Evolutionary conservation across 2,113 vertebrate species (phyloP), one percentile per base, ranked within the genome.

Genomic region (Gambusia affinis): DNA sequence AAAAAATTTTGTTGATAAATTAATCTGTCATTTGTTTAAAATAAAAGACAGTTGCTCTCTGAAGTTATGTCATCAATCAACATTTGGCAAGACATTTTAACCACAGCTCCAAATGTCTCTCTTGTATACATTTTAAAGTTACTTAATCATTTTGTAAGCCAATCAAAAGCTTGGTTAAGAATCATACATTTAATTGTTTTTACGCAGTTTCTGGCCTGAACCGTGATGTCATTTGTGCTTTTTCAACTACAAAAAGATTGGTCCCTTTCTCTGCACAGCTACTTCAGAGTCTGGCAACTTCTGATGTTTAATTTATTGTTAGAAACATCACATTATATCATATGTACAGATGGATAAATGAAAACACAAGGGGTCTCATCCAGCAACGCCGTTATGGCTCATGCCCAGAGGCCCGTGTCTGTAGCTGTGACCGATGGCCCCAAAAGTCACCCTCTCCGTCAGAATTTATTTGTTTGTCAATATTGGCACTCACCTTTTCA

Each of bases 381-480:
- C 78, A 70, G 76, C 85, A 66, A 73, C 76, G 78, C 69, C 80
- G 87, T 85, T 74, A 65, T 76, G 81, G 81, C 86, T 78, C 64
- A 15, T 70, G 72, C 83, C 91, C 47, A 65, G 61, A 73, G 86
- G 87, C 85, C 70, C 72, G 28, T 84, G 88, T 91, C 90, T 88
- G 79, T 7, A 78, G 86, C 87, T 87, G 86, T 94, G 92, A 92
- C 90, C 88, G 77, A 91, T 91, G 42, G 87, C 84, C 88, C 51
- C 82, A 81, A 90, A 89, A 92, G 91, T 92, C 77, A 63, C 82
- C 84, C 17, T 81, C 80, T 83, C 88, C 85, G 89, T 92, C 91
- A 91, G 90, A 93, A 92, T 94, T 92, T 92, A 94, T 94, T 94
- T 93, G 89, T 93, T 93, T 93, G 94, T 94, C 93, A 94, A 93